A percentile compares a stretch with the other conserved stretches of the same genome.
Conservation (phyloP, 2,888 invertebrate species). For the Heliothis peltigera region DNA sequence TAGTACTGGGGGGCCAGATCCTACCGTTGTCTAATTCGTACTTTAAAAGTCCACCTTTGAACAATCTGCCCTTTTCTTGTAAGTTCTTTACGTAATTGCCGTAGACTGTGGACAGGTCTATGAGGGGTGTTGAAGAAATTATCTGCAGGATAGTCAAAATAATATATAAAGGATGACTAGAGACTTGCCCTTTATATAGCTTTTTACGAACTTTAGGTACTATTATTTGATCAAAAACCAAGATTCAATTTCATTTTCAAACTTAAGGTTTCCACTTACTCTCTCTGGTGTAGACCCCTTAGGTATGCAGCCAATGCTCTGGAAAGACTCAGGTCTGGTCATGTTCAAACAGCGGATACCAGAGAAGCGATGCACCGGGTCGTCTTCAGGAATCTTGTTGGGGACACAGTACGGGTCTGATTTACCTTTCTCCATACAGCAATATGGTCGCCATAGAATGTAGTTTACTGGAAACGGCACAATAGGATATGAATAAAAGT, state of each 20-base stretch:
- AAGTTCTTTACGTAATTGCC: conserved; percentile 57
- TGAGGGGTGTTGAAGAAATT: conserved; percentile 64
- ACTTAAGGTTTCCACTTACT: conserved; percentile 55
- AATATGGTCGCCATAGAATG: conserved; percentile 70
- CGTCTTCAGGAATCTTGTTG: conserved; percentile 69
- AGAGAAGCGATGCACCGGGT: conserved; percentile 74
- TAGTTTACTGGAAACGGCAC: conserved; percentile 65
- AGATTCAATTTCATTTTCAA: background rate
- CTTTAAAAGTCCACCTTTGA: conserved; percentile 68
- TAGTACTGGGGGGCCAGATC: conserved; percentile 71
- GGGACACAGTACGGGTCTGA: conserved; percentile 65
- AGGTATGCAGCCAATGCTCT: conserved; percentile 68
- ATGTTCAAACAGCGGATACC: conserved; percentile 69
- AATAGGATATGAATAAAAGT: background rate
- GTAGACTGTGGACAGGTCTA: conserved; percentile 68
- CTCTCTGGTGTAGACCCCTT: conserved; percentile 69
- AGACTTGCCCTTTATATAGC: background rate
- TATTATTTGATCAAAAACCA: too few species aligned
- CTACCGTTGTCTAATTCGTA: conserved; percentile 68
- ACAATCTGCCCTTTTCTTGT: conserved; percentile 58
- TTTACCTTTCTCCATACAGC: conserved; percentile 67
- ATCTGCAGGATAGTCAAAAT: conserved; percentile 56
- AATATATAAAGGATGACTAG: background rate
- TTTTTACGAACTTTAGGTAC: too few species aligned
- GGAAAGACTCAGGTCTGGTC: conserved; percentile 73